Evolutionary conservation across 2,888 invertebrate species (phyloP).

Genomic region (Coleophora deauratella): DNA sequence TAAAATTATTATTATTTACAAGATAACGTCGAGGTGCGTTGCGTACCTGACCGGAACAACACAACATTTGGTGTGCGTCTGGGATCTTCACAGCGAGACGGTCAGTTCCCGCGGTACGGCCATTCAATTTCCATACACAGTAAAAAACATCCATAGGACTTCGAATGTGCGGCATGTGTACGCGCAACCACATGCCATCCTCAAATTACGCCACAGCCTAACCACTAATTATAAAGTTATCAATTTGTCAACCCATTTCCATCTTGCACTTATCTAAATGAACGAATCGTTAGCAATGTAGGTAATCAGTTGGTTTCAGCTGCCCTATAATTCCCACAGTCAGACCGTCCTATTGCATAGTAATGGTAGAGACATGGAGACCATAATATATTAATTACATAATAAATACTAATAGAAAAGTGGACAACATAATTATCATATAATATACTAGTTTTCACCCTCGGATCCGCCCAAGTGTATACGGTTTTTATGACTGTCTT

Average conservation of each 20-base stretch:
- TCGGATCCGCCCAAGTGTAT: too few species aligned
- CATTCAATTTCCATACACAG: too few species aligned
- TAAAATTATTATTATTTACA: too few species aligned
- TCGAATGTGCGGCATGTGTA: slow-evolving; percentile 3
- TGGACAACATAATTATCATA: too few species aligned
- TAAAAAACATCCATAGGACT: too few species aligned
- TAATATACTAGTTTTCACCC: neutral
- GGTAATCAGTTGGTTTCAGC: neutral
- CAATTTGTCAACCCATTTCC: slow-evolving; percentile 48
- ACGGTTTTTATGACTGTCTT: too few species aligned
- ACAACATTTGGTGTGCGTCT: slow-evolving; percentile 40
- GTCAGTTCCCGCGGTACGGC: slow-evolving; percentile 38
- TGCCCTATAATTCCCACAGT: slow-evolving; percentile 6
- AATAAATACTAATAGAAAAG: neutral
- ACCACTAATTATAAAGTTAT: slow-evolving; percentile 54
- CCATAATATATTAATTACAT: too few species aligned
- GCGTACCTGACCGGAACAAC: too few species aligned
- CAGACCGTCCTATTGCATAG: neutral
- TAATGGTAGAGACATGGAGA: neutral
- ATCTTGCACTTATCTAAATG: slow-evolving; percentile 21
- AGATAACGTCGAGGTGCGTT: too few species aligned
- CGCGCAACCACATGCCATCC: slow-evolving; percentile 36
- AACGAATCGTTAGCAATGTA: slow-evolving; percentile 10
- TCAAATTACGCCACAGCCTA: slow-evolving; percentile 40
- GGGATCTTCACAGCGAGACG: slow-evolving; percentile 35